A percentile compares a stretch with the other conserved stretches of the same genome.
These are phyloP conservation scores for Drosophila yakuba DNA, from an alignment of 1,140 invertebrate genomes.

Conservation along the genomic window DNA sequence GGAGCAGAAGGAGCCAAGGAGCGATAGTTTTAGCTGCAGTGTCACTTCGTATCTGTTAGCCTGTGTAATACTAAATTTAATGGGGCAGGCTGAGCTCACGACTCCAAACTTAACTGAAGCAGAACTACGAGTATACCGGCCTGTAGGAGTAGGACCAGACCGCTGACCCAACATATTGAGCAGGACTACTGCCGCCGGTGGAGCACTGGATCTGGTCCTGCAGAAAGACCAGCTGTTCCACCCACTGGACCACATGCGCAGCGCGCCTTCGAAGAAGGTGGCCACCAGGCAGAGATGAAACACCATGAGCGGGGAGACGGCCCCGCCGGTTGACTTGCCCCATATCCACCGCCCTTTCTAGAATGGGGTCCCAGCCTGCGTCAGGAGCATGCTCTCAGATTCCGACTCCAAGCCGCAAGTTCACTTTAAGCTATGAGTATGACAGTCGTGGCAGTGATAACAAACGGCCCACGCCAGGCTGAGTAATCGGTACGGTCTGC, in stretches of 20 bases:
- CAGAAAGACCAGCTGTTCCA: conserved; percentile 6
- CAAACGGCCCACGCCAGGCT: conserved; percentile 30
- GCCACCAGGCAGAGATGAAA: conserved; percentile 36
- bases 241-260: conserved; percentile 45
- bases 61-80: neutral
- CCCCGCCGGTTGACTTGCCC: conserved; percentile 13
- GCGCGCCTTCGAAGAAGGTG: conserved; percentile 43
- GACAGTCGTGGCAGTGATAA: conserved; percentile 25
- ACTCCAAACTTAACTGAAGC: neutral
- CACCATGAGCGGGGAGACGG: neutral
- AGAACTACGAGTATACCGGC: conserved; percentile 15
- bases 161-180: conserved; percentile 33
- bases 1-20: conserved; percentile 38
- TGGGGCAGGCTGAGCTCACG: neutral
- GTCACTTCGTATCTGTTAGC: conserved; percentile 20
- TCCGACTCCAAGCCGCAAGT: conserved; percentile 4
- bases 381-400: conserved; percentile 6
- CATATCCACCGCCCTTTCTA: conserved; percentile 17
- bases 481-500: conserved; percentile 33
- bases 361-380: conserved; percentile 2
- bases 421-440: conserved; percentile 28
- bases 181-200: conserved; percentile 11
- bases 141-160: conserved; percentile 17
- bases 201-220: conserved; percentile 19
- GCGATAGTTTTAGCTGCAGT: conserved; percentile 16